Conservation (phyloP, 1,140 invertebrate species). For the Rhagoletis pomonella region DNA sequence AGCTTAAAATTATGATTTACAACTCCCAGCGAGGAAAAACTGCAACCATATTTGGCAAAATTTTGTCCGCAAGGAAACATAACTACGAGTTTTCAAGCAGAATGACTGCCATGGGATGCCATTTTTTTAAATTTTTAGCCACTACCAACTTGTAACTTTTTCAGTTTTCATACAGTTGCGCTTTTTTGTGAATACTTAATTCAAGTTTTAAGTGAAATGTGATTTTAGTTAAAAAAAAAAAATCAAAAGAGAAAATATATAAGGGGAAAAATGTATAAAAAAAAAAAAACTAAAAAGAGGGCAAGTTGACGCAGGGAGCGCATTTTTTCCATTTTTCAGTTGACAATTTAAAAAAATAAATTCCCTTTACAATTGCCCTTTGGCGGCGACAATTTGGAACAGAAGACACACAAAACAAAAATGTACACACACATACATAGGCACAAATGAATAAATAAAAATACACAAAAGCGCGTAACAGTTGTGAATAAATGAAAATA, state of each 20-base stretch:
- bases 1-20: slow-evolving; percentile 6
- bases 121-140: neutral
- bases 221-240: slow-evolving; percentile 8
- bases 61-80: neutral
- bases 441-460: neutral
- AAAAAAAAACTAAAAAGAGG: neutral
- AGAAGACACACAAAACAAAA: slow-evolving; percentile 11
- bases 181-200: neutral
- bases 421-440: neutral
- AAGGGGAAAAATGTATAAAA: too few species aligned
- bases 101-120: neutral
- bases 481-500: neutral
- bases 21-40: neutral
- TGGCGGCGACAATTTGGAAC: slow-evolving; percentile 38
- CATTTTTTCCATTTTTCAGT: slow-evolving; percentile 3
- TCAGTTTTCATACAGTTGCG: neutral
- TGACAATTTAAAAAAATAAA: slow-evolving; percentile 25
- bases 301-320: neutral
- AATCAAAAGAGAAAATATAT: too few species aligned
- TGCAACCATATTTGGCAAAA: neutral
- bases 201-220: neutral
- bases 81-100: neutral
- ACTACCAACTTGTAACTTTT: neutral
- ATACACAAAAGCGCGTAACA: neutral
- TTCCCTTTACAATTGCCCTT: slow-evolving; percentile 21